Conservation (phyloP, 1,140 invertebrate genomes). For the Tigriopus japonicus region DNA sequence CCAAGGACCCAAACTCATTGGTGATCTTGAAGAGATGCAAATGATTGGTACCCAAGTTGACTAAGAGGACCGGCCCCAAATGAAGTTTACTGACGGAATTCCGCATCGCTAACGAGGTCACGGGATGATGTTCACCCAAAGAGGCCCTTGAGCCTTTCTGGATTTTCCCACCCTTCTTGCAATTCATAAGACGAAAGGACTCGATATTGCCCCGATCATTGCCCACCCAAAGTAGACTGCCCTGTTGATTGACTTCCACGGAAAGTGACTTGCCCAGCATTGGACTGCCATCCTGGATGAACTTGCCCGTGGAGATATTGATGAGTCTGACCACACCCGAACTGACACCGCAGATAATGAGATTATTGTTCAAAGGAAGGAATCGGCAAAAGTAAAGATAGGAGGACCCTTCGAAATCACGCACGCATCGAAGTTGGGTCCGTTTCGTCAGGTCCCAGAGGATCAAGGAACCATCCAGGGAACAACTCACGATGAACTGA, state of each 20-base stretch:
- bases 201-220: conserved; percentile 3
- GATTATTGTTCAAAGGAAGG: conserved; percentile 69
- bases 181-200: conserved; percentile 5
- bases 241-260: not conserved
- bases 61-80: not conserved
- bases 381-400: conserved; percentile 51
- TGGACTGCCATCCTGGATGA: not conserved
- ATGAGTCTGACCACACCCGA: conserved; percentile 53
- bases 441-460: conserved; percentile 45
- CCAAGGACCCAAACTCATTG: conserved; percentile 5
- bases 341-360: conserved; percentile 35
- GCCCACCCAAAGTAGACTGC: not conserved
- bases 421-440: conserved; percentile 41
- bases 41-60: not conserved
- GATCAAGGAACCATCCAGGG: conserved; percentile 48
- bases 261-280: not conserved
- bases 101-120: not conserved
- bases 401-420: conserved; percentile 33
- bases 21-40: not conserved
- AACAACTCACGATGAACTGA: conserved; percentile 58
- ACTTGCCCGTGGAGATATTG: conserved; percentile 58
- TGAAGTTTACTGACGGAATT: not conserved
- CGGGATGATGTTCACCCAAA: not conserved
- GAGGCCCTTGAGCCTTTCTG: not conserved
- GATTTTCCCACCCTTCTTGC: conserved; percentile 5